These are phyloP conservation scores for Bucco capensis DNA, from an alignment of 2,113 vertebrate genomes.

Conservation along the genomic window DNA sequence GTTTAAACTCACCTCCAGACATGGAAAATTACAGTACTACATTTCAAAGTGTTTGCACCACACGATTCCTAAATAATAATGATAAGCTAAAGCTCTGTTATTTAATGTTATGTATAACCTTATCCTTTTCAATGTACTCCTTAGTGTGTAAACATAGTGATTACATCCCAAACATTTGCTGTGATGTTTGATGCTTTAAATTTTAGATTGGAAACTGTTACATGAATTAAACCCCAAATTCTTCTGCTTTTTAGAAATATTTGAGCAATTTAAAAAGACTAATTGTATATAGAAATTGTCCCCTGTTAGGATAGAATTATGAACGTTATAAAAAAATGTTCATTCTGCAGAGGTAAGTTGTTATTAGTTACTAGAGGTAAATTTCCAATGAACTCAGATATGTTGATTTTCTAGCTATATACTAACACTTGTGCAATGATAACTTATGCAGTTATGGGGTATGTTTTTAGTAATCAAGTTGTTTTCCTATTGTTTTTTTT, in stretches of 20 bases:
- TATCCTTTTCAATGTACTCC: not conserved
- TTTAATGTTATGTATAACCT: slow-evolving; percentile 6
- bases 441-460: too few species aligned
- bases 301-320: not conserved
- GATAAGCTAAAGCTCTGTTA: not conserved
- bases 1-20: slow-evolving; percentile 14
- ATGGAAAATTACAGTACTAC: not conserved
- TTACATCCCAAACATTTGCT: not conserved
- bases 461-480: not conserved
- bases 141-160: slow-evolving; percentile 10
- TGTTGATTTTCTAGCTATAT: not conserved
- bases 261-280: not conserved
- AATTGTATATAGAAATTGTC: not conserved
- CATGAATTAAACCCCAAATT: not conserved
- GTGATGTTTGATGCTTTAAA: not conserved
- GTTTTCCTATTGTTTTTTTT: not conserved
- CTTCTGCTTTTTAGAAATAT: not conserved
- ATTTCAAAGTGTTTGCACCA: slow-evolving; percentile 4
- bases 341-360: not conserved
- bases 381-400: not conserved
- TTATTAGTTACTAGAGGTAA: not conserved
- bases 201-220: not conserved
- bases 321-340: not conserved
- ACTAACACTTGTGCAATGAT: not conserved
- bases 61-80: slow-evolving; percentile 21